Evolutionary conservation across 1,140 invertebrate genomes (phyloP).

Genomic region (Amyelois transitella): DNA sequence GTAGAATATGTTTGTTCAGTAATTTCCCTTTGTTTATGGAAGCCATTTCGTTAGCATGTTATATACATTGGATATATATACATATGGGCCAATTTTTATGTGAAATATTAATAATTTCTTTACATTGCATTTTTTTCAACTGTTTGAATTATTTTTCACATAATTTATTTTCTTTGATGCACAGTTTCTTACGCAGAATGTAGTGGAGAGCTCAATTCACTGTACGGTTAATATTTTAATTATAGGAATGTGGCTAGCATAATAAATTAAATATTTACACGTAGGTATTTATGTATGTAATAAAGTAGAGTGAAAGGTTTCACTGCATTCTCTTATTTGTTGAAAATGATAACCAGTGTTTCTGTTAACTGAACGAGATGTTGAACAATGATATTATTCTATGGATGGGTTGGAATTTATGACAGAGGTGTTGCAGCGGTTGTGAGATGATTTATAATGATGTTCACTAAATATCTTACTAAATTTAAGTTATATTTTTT

Average conservation of each 20-base stretch:
- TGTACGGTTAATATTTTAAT: not conserved
- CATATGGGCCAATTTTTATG: too few relatives aligned
- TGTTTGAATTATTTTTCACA: not conserved
- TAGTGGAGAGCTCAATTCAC: conserved; percentile 10
- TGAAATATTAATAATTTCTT: too few relatives aligned
- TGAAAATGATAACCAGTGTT: conserved; percentile 10
- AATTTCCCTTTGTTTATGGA: too few relatives aligned
- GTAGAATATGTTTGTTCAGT: too few relatives aligned
- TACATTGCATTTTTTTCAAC: too few relatives aligned
- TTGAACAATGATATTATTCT: conserved; percentile 51
- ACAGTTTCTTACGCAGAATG: not conserved
- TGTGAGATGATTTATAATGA: conserved; percentile 72
- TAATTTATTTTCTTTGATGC: not conserved
- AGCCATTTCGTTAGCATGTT: too few relatives aligned
- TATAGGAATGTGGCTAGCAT: conserved; percentile 2
- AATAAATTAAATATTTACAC: conserved; percentile 6
- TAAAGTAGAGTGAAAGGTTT: conserved; percentile 4
- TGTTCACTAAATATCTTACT: conserved; percentile 71
- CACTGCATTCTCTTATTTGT: conserved; percentile 16
- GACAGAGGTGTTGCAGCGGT: conserved; percentile 65
- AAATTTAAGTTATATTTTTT: conserved; percentile 70
- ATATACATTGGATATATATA: too few relatives aligned
- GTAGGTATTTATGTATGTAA: conserved; percentile 6
- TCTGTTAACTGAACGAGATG: conserved; percentile 26
- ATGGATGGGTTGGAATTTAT: conserved; percentile 56